Base-by-base conservation (phyloP, 1,140 invertebrate species). In the Danaus melanippus region DNA sequence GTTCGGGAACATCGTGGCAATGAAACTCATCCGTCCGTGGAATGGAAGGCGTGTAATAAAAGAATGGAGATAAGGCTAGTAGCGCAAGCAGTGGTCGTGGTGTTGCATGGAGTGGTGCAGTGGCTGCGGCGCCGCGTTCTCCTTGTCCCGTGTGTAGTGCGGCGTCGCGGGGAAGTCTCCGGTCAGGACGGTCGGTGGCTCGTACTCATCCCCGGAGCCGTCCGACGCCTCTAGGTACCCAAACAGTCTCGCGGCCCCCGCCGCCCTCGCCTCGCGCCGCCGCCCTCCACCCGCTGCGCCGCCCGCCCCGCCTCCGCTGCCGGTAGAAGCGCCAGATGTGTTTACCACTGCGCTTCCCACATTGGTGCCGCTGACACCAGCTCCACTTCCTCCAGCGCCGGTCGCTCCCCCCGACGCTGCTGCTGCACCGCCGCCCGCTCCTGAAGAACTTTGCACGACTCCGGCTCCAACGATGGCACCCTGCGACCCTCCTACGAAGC, bases 141-240 rank as follows among this genome's bases (percentile, higher is more conserved):
- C 86, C 67, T 84, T 84, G 72, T 87, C 85, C 62, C 87, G 84
- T 48, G 87, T 74, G 68, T 80, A 84, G 66, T 70, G 74, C 63
- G 50, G 67, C 46, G 62, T 42, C 39, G 61, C 50, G 53, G 42
- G 65, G 54, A 67, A 76, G 62, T 78, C 21, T 8, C 21, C 73
- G n/a, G 60, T 50, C 21, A 51, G 55, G 56, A 75, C 61, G 60
- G 65, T 51, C 51, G 73, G 66, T 56, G 73, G 60, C 61, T 76
- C 76, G 73, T 83, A 85, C 63, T 86, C 84, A 70, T 86, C 87
- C 58, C 88, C 88, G 1, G 89, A 90, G 12, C 88, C 88, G 78
- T 90, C 89, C 40, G 87, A 89, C 10, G 89, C 89, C 68, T 90
- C 89, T 79, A 90, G 84, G 76, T 90, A 90, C 17, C 88, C 89